Percentiles rank a stretch among this genome's conserved stretches.
phyloP scores from a whole-genome alignment of 2,888 invertebrate genomes.

The Pogonocherus hispidulus region DNA sequence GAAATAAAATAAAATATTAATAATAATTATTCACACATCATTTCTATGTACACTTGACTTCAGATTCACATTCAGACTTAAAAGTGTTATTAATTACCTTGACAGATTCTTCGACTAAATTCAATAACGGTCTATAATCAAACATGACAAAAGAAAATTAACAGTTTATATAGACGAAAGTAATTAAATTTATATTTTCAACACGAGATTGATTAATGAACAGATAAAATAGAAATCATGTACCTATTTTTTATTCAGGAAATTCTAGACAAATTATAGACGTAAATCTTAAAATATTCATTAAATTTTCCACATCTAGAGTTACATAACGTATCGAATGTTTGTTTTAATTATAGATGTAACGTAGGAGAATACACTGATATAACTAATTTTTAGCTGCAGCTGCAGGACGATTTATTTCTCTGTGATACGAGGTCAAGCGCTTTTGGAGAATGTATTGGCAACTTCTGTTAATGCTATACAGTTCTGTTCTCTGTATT shows the following conservation, averaged over 20 bases:
- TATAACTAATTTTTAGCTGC: neutral
- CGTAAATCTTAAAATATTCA: neutral
- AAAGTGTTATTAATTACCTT: no score
- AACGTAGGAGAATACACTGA: neutral
- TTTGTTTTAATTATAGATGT: neutral
- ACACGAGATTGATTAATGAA: no score
- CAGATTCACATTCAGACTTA: no score
- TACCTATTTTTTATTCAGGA: constrained; percentile 1
- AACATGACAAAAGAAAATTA: no score
- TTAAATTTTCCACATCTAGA: neutral
- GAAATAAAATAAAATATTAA: no score
- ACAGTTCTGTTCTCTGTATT: neutral
- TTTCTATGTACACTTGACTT: no score
- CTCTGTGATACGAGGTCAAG: neutral
- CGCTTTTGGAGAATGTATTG: neutral
- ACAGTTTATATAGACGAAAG: no score
- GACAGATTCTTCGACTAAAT: no score
- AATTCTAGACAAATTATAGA: neutral
- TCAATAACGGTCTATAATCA: no score
- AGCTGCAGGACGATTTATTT: neutral
- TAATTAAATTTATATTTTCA: no score
- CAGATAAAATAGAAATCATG: neutral
- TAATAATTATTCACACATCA: no score
- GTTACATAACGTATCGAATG: neutral
- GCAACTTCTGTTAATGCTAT: neutral